These are phyloP conservation scores for Sisyra terminalis DNA, from an alignment of 2,888 invertebrate species.

Conservation along the genomic window DNA sequence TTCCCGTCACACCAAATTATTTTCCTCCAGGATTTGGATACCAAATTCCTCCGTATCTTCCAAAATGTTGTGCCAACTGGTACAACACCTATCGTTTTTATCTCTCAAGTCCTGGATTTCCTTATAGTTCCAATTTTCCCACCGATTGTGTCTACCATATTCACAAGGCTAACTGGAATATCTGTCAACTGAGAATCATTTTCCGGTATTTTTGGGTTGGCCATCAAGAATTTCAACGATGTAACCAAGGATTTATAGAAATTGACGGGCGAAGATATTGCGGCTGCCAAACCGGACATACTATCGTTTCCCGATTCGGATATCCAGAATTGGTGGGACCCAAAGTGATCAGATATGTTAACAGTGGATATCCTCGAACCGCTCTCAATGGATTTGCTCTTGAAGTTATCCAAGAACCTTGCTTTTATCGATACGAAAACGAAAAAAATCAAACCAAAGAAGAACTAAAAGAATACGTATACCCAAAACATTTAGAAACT, in stretches of 20 bases:
- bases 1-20: neutral
- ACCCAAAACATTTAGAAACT: constrained; percentile 4
- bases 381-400: constrained; percentile 32
- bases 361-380: constrained; percentile 24
- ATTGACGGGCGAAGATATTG: constrained; percentile 38
- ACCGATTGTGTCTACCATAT: constrained; percentile 34
- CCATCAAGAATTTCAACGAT: constrained; percentile 21
- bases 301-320: constrained; percentile 22
- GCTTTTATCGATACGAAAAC: constrained; percentile 23
- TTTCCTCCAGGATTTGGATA: neutral
- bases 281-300: constrained; percentile 34
- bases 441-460: constrained; percentile 7
- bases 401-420: constrained; percentile 37
- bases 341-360: constrained; percentile 29
- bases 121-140: constrained; percentile 23
- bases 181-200: constrained; percentile 34
- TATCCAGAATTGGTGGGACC: constrained; percentile 21
- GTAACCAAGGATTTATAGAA: constrained; percentile 33
- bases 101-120: constrained; percentile 39
- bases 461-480: constrained; percentile 2
- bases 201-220: constrained; percentile 38
- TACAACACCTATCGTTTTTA: constrained; percentile 30
- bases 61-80: constrained; percentile 25
- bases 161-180: constrained; percentile 26
- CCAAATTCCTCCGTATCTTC: constrained; percentile 8